Percentiles rank a stretch among this genome's conserved stretches.
Evolutionary conservation across 2,888 invertebrate genomes (phyloP).

Genomic region (Marasmarcha lunaedactyla): DNA sequence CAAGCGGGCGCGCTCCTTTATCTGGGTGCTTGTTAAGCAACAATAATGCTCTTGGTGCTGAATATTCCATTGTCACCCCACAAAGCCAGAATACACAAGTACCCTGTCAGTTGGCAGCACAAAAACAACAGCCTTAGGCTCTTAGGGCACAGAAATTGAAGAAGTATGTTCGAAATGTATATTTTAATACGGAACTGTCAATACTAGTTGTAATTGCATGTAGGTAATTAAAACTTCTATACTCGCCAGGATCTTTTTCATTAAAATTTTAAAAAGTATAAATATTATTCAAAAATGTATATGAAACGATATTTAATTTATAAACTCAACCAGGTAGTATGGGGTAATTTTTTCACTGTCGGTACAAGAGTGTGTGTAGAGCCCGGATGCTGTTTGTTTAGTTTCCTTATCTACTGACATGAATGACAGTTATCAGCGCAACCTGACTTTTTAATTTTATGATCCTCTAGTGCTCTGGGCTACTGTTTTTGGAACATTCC

Average conservation of each 20-base stretch:
- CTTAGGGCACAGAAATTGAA: too few species aligned
- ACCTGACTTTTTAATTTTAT: constrained; percentile 37
- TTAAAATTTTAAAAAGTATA: too few species aligned
- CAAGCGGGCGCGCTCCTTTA: constrained; percentile 23
- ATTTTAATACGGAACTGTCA: too few species aligned
- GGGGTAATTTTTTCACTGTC: too few species aligned
- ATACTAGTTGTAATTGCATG: too few species aligned
- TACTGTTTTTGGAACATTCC: constrained; percentile 31
- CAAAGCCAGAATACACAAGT: constrained; percentile 22
- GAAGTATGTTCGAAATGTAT: too few species aligned
- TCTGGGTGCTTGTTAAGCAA: constrained; percentile 23
- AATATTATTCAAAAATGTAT: too few species aligned
- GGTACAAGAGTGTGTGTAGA: constrained; percentile 28
- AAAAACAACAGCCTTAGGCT: constrained; percentile 24
- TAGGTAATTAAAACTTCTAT: too few species aligned
- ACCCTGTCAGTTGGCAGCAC: constrained; percentile 27
- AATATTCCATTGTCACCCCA: constrained; percentile 18
- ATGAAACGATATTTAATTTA: too few species aligned
- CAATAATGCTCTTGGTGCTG: constrained; percentile 21
- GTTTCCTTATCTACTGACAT: constrained; percentile 40
- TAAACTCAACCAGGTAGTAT: too few species aligned
- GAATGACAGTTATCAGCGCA: constrained; percentile 51
- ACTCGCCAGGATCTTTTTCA: too few species aligned
- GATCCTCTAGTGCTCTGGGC: constrained; percentile 16
- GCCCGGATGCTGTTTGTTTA: constrained; percentile 56